Evolutionary conservation across 1,140 invertebrate species (phyloP).

Genomic region (Sycophaga agraensis): DNA sequence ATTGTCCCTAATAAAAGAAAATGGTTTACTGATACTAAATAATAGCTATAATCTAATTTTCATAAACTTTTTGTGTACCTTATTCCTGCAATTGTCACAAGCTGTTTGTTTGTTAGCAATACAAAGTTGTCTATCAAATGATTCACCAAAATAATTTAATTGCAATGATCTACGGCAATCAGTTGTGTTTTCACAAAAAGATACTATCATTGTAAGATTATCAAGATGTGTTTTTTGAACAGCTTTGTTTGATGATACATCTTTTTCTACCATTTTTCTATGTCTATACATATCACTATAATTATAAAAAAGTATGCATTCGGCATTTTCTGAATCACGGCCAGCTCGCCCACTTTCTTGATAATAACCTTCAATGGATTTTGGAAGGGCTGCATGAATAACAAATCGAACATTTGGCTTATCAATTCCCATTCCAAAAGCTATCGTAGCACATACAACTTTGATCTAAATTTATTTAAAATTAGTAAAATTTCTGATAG

Average conservation of each 20-base stretch:
- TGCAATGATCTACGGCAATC: constrained; percentile 84
- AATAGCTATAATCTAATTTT: not conserved
- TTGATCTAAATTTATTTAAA: constrained; percentile 35
- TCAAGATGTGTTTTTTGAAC: constrained; percentile 79
- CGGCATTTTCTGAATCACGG: constrained; percentile 79
- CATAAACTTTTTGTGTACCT: constrained; percentile 56
- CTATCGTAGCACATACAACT: constrained; percentile 87
- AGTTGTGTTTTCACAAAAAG: constrained; percentile 85
- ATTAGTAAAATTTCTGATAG: not conserved
- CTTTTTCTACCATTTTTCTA: constrained; percentile 70
- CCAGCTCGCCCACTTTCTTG: constrained; percentile 97
- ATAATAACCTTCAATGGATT: constrained; percentile 98
- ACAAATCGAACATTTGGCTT: constrained; percentile 90
- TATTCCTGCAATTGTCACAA: constrained; percentile 85
- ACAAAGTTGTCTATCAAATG: constrained; percentile 70
- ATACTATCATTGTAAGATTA: constrained; percentile 83
- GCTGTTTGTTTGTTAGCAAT: constrained; percentile 63
- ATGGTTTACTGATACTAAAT: not conserved
- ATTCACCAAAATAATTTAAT: constrained; percentile 89
- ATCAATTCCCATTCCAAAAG: constrained; percentile 97
- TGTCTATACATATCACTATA: constrained; percentile 79
- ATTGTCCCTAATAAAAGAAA: constrained; percentile 38
- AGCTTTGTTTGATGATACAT: constrained; percentile 53
- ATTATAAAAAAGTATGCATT: constrained; percentile 85
- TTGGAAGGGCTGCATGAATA: constrained; percentile 89